Evolutionary conservation across 1,140 invertebrate genomes (phyloP), one percentile per base, ranked within the genome.

Genomic region (Acromyrmex charruanus): DNA sequence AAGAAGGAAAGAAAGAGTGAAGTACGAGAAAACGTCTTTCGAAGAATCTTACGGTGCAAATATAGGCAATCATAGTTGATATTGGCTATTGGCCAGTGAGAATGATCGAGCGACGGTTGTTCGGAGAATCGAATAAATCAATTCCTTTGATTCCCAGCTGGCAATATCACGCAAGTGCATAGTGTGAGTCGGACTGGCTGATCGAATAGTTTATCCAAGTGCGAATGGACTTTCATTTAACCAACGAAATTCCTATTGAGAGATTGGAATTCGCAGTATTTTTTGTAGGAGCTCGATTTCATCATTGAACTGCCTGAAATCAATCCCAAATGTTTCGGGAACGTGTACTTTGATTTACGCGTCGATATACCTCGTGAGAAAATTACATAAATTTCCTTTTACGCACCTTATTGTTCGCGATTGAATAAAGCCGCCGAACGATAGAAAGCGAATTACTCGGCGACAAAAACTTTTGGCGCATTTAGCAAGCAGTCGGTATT

Each of bases 141-240:
- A 71, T 77, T 71, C 81, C 72, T 87, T 85, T 85, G 86, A 85
- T 71, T 71, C 6, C 31, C 14, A 49, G 44, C 77, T 71, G 53
- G 10, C 39, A 25, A 25, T 77, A 51, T 35, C 66, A 44, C 35
- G 79, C 53, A 35, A 53, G n/a, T 68, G 77, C 61, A 59, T 25
- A 12, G 28, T n/a, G 18, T 14, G 18, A 71, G 18, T 71, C 35
- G 14, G 53, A 51, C 55, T 12, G 59, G 44, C 72, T 53, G 49
- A 44, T 44, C 9, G 39, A 25, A 39, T 44, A 10, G 68, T 74
- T 51, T 59, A 82, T 82, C 68, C 72, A 82, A 82, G 80, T 21
- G 49, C 63, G 65, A 80, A 69, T 31, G 53, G 25, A 72, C 49
- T 81, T 71, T 58, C 31, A 18, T 44, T 71, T 18, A 35, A 58